Evolutionary conservation across 2,113 vertebrate species (phyloP), one percentile per base, ranked within the genome.

Genomic region (Alethe diademata): DNA sequence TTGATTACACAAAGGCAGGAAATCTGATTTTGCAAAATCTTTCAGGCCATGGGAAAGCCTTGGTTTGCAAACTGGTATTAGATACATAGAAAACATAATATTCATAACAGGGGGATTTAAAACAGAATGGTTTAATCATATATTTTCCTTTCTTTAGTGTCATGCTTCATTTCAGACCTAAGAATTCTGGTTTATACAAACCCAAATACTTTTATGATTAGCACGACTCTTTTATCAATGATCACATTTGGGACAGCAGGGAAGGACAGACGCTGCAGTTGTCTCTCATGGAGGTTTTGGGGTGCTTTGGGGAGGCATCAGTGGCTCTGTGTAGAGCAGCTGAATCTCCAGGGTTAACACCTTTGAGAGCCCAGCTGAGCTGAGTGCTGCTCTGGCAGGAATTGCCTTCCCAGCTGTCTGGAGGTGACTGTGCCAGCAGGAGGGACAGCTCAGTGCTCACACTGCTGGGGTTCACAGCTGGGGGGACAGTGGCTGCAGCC

Each of bases 391-490:
- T 78, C 12, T 71, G 83, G 57, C 66, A 92, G 82, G 56, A 66
- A 31, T 23, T 50, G 2, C 86, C 61, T 58, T 43, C n/a, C 31
- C 1, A 1, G 14, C 74, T 78, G 74, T 70, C 26, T 54, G 78
- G 51, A 74, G 57, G 86, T 67, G 86, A 36, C 36, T 45, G 45
- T 61, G 38, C 42, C 53, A 40, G 86, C 82, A 62, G 86, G 60
- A 90, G 86, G 65, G 70, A 47, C 4, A 2, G 65, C 69, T 78
- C 22, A 1, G 66, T 12, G 74, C 78, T 90, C 74, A 33, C 38
- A 14, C 0, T 50, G 91, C n/a, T 0, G 0, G 0, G 5, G 36
- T 3, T 89, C 72, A 3, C 62, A 29, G 73, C 53, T 38, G 1
- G 73, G 7, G 5, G 40, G 82, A 31, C 86, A 67, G 75, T 6